Percentiles rank a stretch among this genome's conserved stretches.
Evolutionary conservation across 2,888 invertebrate species (phyloP).

Genomic region (Mythimna loreyi): DNA sequence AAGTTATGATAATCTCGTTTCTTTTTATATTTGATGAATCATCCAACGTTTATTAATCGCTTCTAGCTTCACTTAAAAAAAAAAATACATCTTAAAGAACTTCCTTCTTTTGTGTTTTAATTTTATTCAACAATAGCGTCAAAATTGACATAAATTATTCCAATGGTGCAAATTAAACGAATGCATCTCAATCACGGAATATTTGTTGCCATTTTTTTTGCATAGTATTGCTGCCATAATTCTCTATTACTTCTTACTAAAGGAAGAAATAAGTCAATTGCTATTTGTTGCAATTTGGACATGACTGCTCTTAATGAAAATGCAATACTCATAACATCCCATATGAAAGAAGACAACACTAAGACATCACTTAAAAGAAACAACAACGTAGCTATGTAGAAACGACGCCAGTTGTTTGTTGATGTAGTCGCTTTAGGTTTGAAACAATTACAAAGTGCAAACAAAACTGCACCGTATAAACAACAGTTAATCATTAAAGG

Average conservation of each 20-base stretch:
- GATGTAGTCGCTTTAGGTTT: conserved; percentile 19
- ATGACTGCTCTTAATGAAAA: conserved; percentile 35
- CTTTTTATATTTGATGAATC: conserved; percentile 16
- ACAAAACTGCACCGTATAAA: conserved; percentile 26
- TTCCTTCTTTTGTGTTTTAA: neutral
- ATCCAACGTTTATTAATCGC: neutral
- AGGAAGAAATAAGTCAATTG: conserved; percentile 30
- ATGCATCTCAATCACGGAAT: conserved; percentile 32
- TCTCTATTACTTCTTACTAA: conserved; percentile 35
- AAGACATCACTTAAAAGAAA: conserved; percentile 40
- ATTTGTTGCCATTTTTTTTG: conserved; percentile 18
- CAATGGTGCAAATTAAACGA: too few relatives aligned
- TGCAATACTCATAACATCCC: conserved; percentile 27
- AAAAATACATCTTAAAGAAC: conserved; percentile 9
- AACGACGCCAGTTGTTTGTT: conserved; percentile 43
- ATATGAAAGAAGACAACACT: conserved; percentile 39
- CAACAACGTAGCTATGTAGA: conserved; percentile 42
- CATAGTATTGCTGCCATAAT: conserved; percentile 35
- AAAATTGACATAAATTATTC: conserved; percentile 18
- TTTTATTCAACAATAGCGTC: conserved; percentile 8
- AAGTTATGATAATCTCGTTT: conserved; percentile 6
- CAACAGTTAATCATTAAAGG: conserved; percentile 43
- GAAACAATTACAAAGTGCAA: conserved; percentile 38
- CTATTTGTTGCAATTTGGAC: conserved; percentile 43
- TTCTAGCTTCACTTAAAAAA: conserved; percentile 17